Evolutionary conservation across 2,797 vertebrate genomes (phyloP), one percentile per base, ranked within the genome.

Genomic region (Cuculus canorus): DNA sequence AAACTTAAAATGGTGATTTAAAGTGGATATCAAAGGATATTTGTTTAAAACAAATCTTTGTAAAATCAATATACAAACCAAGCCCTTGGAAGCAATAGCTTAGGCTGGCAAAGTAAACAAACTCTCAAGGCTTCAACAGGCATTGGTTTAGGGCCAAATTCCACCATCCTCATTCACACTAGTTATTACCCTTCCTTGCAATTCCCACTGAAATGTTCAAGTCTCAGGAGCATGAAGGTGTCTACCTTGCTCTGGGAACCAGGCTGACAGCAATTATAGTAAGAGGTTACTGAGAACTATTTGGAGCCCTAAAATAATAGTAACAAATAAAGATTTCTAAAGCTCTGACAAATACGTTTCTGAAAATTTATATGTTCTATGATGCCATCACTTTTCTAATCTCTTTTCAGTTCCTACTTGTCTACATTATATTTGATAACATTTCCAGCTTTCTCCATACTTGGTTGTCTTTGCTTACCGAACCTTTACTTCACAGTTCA

Each of bases 1-100:
- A 60, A 93, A 83, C 28, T 54, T 78, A 66, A 82, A 82, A 32
- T 53, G 43, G 30, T 57, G 59, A 86, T 88, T 63, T 69, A 71
- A 32, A 57, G 48, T 21, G 30, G 48, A 61, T 63, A 86, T 64
- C 50, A 76, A 47, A 71, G n/a, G 16, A 88, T 32, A 86, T 90
- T n/a, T 88, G n/a, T 80, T 92, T 41, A 82, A 92, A 82, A 70
- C 60, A 86, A 56, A 90, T 69, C 56, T 82, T 81, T 76, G 70
- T 23, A 64, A 53, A 72, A 84, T 79, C 66, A 66, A 72, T 82
- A 61, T 2, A 48, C 13, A 43, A 59, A 96, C 39, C 15, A 79
- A 56, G 47, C 43, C 35, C 60, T 59, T 43, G 68, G 56, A 92
- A 93, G 77, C 83, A 81, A 69, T 23, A 90, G 63, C 77, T 81